Evolutionary conservation across 2,113 vertebrate genomes (phyloP), one percentile per base, ranked within the genome.

Genomic region (Corvus cornix): DNA sequence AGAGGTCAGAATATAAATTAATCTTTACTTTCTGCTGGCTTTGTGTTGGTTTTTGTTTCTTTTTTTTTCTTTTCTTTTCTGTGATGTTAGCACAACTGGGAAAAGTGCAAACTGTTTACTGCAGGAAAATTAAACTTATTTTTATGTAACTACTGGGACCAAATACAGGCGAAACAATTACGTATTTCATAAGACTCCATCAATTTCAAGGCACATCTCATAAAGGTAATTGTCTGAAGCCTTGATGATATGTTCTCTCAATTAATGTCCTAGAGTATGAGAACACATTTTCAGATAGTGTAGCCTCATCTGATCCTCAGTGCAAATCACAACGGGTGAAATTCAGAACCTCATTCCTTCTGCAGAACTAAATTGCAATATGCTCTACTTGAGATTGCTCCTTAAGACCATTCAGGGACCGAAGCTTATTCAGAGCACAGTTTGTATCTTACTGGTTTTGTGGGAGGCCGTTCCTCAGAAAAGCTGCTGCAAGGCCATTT

Each of bases 81-180:
- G 31, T 88, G 27, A 52, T 68, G 33, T 74, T 90, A 92, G 73
- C 83, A 92, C 52, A 94, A 64, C 31, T 28, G 64, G 64, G 67
- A 68, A 58, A 95, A 90, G 49, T 46, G 46, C 19, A 87, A 89
- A 55, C 69, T 94, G 88, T 80, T 96, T 76, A 81, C 86, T 56
- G 64, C 85, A 95, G 52, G 72, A 94, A 96, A 93, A 95, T 84
- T 52, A 92, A 96, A 81, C 76, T 92, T 49, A 67, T 88, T 96
- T 95, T 94, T 86, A 95, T 90, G 68, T 78, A 84, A 75, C 92
- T 81, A 68, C 48, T 92, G 95, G 95, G 93, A 96, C 79, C 21
- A 51, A 68, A 63, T 46, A 20, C 16, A 90, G 60, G 64, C 22
- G 0, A 90, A 97, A 93, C 41, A 81, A 90, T 90, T 86, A 81